A percentile compares a stretch with the other conserved stretches of the same genome.
These are phyloP conservation scores for Triplophysa bombifrons DNA, from an alignment of 2,797 vertebrate species.

Conservation along the genomic window DNA sequence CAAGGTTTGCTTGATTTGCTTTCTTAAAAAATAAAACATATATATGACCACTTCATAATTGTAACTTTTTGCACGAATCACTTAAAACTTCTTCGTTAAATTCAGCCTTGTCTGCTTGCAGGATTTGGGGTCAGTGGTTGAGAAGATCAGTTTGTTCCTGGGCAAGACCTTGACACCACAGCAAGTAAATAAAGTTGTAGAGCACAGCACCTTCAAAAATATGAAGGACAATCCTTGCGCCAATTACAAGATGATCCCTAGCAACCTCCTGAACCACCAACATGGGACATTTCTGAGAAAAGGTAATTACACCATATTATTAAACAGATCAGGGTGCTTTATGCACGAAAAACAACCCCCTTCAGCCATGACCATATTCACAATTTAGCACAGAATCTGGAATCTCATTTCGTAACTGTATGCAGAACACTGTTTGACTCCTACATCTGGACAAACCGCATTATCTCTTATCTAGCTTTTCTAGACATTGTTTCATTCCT, in stretches of 20 bases:
- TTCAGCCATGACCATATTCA: background rate
- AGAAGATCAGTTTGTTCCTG: conserved; percentile 65
- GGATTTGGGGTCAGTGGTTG: conserved; percentile 62
- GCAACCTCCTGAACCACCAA: conserved; percentile 54
- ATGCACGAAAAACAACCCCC: background rate
- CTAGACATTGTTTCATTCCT: background rate
- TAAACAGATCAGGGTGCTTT: background rate
- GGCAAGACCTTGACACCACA: conserved; percentile 64
- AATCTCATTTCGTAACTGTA: background rate
- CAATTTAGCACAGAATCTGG: background rate
- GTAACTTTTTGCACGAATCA: background rate
- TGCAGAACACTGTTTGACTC: background rate
- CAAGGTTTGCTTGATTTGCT: conserved; percentile 55
- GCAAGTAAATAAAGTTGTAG: conserved; percentile 63
- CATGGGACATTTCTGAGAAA: conserved; percentile 68
- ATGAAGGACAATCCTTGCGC: conserved; percentile 71
- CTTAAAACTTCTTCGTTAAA: background rate
- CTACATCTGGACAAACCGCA: background rate
- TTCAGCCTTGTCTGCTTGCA: conserved; percentile 33
- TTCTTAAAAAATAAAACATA: background rate
- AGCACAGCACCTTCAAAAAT: conserved; percentile 66
- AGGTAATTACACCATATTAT: conserved; percentile 55
- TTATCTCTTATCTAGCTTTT: background rate
- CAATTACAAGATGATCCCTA: conserved; percentile 60
- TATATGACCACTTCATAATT: background rate